Base-by-base conservation (phyloP, 64 coral and sea anemone genomes). In the Orbicella faveolata region DNA sequence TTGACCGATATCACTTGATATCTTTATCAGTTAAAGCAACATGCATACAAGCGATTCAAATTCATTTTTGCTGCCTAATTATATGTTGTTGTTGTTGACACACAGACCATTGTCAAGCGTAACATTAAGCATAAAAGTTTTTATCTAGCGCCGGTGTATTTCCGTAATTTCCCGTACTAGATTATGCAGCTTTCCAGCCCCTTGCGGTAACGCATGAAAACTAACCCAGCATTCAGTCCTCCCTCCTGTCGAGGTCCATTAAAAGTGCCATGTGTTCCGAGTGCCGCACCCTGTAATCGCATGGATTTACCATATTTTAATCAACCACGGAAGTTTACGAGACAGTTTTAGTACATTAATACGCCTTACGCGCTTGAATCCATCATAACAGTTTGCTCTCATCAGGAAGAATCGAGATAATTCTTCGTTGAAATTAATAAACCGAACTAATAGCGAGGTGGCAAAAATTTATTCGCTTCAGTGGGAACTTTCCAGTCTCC, bases 321-420 rank as follows among this genome's bases (percentile, higher is more conserved):
- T 63, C 63, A 81, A 81, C 79, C 20, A 30, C 67, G 82, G 64
- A 85, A 72, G 82, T 73, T 51, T 52, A 3, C 39, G 7, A 85
- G 82, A 85, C 82, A 51, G 64, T 67, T 83, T 83, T 66, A 23
- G 34, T 62, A 83, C n/a, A 9, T 83, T 85, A 51, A 85, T 66
- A 52, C 37, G 36, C 64, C 30, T 85, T 72, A 23, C 11, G 39
- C 21, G 35, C 23, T 85, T 39, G 9, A 85, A 20, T 15, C 34
- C 63, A 67, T 54, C 30, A 23, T 39, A 2, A 70, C 14, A 48
- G 9, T 17, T 37, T 18, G 23, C 23, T 73, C 66, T 73, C 6
- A 33, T 73, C 6, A 33, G 37, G 19, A 66, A 52, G 6, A 73
- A 52, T 85, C 36, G 11, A 34, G 65, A 73, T 41, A 52, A 85